Conservation (phyloP, 2,888 invertebrate species). For the Morpho deidamia region DNA sequence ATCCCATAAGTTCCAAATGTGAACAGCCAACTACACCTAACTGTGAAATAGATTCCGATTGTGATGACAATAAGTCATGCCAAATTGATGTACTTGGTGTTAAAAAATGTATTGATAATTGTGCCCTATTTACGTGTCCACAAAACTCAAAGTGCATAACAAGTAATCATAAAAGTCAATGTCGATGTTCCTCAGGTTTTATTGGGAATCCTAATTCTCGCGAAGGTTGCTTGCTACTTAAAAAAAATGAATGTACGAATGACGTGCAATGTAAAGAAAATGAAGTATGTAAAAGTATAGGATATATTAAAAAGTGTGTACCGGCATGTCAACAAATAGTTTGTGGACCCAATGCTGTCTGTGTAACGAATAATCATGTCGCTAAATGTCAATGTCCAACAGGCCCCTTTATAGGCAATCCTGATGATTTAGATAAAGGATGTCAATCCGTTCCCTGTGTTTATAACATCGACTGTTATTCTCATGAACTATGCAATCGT, state of each 20-base stretch:
- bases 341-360: conserved; percentile 93
- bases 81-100: conserved; percentile 91
- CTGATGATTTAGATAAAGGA: conserved; percentile 85
- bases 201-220: conserved; percentile 94
- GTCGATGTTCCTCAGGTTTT: conserved; percentile 90
- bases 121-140: conserved; percentile 90
- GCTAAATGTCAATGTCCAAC: conserved; percentile 94
- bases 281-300: conserved; percentile 84
- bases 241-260: conserved; percentile 86
- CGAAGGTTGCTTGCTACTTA: conserved; percentile 87
- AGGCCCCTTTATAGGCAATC: conserved; percentile 91
- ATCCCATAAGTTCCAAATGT: conserved; percentile 88
- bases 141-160: conserved; percentile 89
- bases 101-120: conserved; percentile 88
- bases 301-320: conserved; percentile 82
- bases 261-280: conserved; percentile 91
- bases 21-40: conserved; percentile 93
- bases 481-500: conserved; percentile 88
- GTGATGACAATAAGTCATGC: conserved; percentile 84
- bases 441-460: conserved; percentile 91
- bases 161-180: conserved; percentile 84
- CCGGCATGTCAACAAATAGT: conserved; percentile 86
- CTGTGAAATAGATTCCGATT: conserved; percentile 84
- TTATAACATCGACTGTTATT: conserved; percentile 90
- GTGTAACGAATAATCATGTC: conserved; percentile 92